Evolutionary conservation across 2,888 invertebrate species (phyloP), one percentile per base, ranked within the genome.

Genomic region (Ophioninae sp.): DNA sequence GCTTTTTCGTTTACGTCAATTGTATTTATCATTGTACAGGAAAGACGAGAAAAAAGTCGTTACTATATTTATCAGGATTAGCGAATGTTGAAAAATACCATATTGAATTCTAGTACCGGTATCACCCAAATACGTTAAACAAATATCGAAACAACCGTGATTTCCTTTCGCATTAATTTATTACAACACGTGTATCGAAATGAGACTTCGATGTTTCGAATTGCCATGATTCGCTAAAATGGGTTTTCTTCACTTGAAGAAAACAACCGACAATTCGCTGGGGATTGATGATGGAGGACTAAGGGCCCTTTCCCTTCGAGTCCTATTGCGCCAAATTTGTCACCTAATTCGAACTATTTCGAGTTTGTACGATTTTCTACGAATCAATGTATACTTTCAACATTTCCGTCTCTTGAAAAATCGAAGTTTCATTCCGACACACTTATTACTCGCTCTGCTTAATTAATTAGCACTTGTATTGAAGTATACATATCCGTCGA

Each of bases 401-500:
- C 3, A 30, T 30, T 30, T 30, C 30, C 30, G 30, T 30, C 30
- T 30, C 2, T 30, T 30, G 3, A 3, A 30, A 30, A 30, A 30
- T 30, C 30, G 30, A 30, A 30, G 30, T 30, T 30, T 30, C 30
- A 30, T 30, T 30, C 30, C 30, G 30, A 30, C 30, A 30, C 30
- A 30, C 30, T 2, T 64, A 41, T 82, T 44, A n/a, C 20, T 65
- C 64, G 44, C 23, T 17, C 30, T 58, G 9, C 37, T 69, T 78
- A 8, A 80, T 83, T 22, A 73, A 81, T 81, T 77, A 84, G 81
- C 71, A 51, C 69, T 67, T 84, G 81, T 61, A 81, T 65, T 75
- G 78, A 84, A 81, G 75, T 77, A 71, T 51, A 84, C 83, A 84
- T 84, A 84, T 84, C 83, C 71, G 51, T 78, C 78, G 81, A 78